These are phyloP conservation scores for Caenorhabditis inopinata DNA, from an alignment of 1,140 invertebrate species.

Conservation along the genomic window DNA sequence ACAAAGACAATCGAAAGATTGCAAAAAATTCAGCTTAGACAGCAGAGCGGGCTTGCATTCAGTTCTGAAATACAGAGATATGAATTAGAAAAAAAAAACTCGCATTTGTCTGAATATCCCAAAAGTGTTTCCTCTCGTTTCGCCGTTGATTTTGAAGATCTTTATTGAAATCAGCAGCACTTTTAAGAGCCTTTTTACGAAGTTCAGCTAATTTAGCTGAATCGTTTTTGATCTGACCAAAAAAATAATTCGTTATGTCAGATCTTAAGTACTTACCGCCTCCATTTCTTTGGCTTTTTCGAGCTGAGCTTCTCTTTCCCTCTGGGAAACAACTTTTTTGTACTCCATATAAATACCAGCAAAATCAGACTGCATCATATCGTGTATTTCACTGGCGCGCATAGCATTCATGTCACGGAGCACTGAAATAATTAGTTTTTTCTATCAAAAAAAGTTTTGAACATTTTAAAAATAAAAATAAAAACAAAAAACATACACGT, in stretches of 20 bases:
- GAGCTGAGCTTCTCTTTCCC: background rate
- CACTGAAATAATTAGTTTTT: conserved; percentile 4
- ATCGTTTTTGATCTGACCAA: conserved; percentile 47
- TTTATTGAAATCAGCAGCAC: conserved; percentile 34
- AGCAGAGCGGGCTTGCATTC: too few species aligned
- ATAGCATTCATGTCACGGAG: conserved; percentile 41
- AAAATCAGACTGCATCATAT: conserved; percentile 42
- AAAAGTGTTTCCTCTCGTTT: conserved; percentile 39
- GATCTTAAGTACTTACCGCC: conserved; percentile 35
- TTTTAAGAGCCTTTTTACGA: conserved; percentile 30
- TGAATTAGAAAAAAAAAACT: background rate
- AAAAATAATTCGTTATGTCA: too few species aligned
- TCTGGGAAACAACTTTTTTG: background rate
- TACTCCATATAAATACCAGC: conserved; percentile 40
- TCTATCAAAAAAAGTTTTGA: background rate
- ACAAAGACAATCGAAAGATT: too few species aligned
- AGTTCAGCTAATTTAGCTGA: conserved; percentile 33
- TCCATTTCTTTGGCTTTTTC: conserved; percentile 45
- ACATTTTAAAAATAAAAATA: background rate
- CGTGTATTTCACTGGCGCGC: conserved; percentile 42
- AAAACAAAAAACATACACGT: background rate
- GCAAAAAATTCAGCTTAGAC: too few species aligned
- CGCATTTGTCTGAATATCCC: conserved; percentile 46
- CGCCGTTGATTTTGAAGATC: conserved; percentile 27
- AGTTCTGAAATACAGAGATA: background rate